Evolutionary conservation across 1,140 invertebrate genomes (phyloP), one percentile per base, ranked within the genome.

Genomic region (Saccostrea echinata): DNA sequence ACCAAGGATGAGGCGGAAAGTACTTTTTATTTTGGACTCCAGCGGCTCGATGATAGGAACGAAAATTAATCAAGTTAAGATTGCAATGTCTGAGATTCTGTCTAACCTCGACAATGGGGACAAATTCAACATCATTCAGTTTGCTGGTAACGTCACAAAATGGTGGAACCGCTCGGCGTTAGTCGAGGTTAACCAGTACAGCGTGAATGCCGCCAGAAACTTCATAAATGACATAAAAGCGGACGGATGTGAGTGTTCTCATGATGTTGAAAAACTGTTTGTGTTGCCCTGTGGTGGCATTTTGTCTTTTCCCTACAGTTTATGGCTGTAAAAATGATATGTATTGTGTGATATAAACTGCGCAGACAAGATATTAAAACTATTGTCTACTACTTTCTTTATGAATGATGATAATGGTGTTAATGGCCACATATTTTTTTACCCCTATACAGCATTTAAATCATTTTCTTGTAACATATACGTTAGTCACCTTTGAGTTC

Each of bases 11-110:
- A 95, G 94, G 18, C 97, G 97, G 93, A 96, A 97, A 90, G 96
- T 97, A 0, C 95, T 97, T 18, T 97, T 97, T 92, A 96, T 97
- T 3, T 94, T 97, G 87, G 97, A 97, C 92, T 96, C 96, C 0
- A 97, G 96, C 61, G 96, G 96, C 21, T 97, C 96, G 82, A 97
- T 97, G 97, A 93, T 92, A 43, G 97, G 96, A 16, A 94, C 94
- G 53, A 97, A 97, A 94, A 95, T 97, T 27, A 92, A 95, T 12
- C 97, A 97, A 92, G 57, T 97, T 3, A 96, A 96, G 88, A 95
- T 96, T 55, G 96, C 97, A 52, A 97, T 97, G 96, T 93, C 94
- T 51, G 95, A 95, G 84, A 97, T 97, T 89, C 94, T 97, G 0
- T 91, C 93, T 52, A 96, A 97, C 85, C 95, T 97, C 2, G 94